These are phyloP conservation scores for Drosophila sucinea DNA, from an alignment of 1,140 invertebrate species.

Conservation along the genomic window DNA sequence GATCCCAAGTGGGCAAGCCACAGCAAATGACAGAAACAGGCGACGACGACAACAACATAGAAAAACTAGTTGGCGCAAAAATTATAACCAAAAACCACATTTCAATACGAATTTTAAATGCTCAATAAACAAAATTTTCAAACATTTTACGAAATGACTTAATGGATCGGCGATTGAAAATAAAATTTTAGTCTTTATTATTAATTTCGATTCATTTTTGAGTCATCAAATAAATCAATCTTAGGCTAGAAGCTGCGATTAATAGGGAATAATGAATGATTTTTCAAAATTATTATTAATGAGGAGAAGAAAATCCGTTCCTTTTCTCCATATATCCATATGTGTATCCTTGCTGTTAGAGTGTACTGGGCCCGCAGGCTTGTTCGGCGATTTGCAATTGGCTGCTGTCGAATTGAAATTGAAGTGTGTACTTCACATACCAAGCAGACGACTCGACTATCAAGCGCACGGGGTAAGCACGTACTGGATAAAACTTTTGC, in stretches of 20 bases:
- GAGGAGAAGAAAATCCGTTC: too few species aligned
- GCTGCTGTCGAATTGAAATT: slow-evolving; percentile 55
- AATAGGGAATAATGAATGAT: too few species aligned
- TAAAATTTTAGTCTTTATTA: too few species aligned
- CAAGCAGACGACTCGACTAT: slow-evolving; percentile 16
- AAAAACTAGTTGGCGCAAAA: slow-evolving; percentile 29
- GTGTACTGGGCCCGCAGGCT: slow-evolving; percentile 39
- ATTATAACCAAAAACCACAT: not conserved
- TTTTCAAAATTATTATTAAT: too few species aligned
- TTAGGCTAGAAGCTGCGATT: too few species aligned
- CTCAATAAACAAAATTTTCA: not conserved
- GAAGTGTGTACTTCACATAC: slow-evolving; percentile 51
- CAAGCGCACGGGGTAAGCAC: slow-evolving; percentile 6
- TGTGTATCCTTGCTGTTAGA: not conserved
- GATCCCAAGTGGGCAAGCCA: slow-evolving; percentile 46
- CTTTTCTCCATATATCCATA: too few species aligned
- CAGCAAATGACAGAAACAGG: slow-evolving; percentile 50
- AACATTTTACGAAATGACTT: too few species aligned
- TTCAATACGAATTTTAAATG: not conserved
- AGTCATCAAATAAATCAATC: too few species aligned
- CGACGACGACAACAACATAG: slow-evolving; percentile 23
- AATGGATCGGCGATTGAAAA: too few species aligned
- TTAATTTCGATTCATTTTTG: too few species aligned
- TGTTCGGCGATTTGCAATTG: slow-evolving; percentile 55
- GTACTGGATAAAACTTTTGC: slow-evolving; percentile 13